Evolutionary conservation across 2,797 vertebrate species (phyloP).

Genomic region (Rhyacichthys aspro): DNA sequence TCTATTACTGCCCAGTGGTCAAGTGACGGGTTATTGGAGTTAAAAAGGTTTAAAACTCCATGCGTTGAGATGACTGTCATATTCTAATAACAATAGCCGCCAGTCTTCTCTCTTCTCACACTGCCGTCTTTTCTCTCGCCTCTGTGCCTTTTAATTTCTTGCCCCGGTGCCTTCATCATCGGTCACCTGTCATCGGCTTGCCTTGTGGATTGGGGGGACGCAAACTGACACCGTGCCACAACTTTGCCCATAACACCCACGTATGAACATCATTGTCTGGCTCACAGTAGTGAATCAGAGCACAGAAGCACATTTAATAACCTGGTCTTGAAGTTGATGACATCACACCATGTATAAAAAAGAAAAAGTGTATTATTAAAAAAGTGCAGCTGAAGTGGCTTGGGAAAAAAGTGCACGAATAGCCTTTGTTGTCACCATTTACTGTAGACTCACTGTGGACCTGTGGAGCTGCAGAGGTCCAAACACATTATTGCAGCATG

Average conservation of each 20-base stretch:
- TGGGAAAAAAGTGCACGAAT: neutral
- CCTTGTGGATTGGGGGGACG: constrained; percentile 46
- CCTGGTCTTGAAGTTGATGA: constrained; percentile 30
- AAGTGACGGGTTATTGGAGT: constrained; percentile 30
- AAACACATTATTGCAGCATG: too few species aligned
- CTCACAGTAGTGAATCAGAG: constrained; percentile 37
- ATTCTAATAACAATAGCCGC: constrained; percentile 73
- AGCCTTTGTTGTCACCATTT: too few species aligned
- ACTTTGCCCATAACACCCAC: constrained; percentile 53
- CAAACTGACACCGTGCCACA: constrained; percentile 48
- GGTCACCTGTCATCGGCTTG: constrained; percentile 73
- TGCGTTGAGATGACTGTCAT: constrained; percentile 60
- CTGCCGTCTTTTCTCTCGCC: constrained; percentile 57
- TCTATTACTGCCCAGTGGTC: constrained; percentile 30
- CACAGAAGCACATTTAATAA: constrained; percentile 24
- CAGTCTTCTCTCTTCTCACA: constrained; percentile 42
- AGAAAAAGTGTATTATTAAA: neutral
- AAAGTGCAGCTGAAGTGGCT: neutral
- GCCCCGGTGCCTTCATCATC: constrained; percentile 77
- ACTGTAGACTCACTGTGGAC: too few species aligned
- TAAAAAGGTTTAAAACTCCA: constrained; percentile 49
- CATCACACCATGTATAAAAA: constrained; percentile 9
- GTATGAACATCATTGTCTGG: constrained; percentile 28
- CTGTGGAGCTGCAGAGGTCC: too few species aligned
- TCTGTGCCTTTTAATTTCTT: constrained; percentile 80